These are phyloP conservation scores for Spodoptera picta DNA, from an alignment of 2,888 invertebrate genomes.

Conservation along the genomic window DNA sequence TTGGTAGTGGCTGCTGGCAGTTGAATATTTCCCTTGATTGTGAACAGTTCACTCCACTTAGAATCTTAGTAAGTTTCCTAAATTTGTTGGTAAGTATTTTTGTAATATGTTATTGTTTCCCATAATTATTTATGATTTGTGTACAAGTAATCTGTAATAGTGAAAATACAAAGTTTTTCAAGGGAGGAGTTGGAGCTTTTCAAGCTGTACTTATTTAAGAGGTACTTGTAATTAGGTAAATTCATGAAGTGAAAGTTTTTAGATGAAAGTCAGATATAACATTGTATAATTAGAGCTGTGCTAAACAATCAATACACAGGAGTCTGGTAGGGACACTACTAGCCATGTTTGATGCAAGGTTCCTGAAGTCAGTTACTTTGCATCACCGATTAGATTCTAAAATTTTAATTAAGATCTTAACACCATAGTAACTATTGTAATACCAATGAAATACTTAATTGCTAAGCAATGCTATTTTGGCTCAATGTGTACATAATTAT, in stretches of 20 bases:
- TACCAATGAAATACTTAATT: background rate
- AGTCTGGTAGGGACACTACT: too few relatives aligned
- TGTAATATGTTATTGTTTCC: background rate
- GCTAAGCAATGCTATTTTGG: background rate
- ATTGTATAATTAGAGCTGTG: too few relatives aligned
- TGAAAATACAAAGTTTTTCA: background rate
- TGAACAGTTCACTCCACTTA: background rate
- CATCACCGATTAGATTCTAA: too few relatives aligned
- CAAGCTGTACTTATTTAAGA: too few relatives aligned
- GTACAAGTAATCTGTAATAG: background rate
- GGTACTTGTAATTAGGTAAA: too few relatives aligned
- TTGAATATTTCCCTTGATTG: background rate
- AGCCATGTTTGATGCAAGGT: too few relatives aligned
- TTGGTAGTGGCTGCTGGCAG: constrained; percentile 3
- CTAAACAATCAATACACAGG: too few relatives aligned
- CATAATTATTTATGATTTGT: too few relatives aligned
- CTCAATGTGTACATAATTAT: background rate
- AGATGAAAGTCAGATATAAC: too few relatives aligned
- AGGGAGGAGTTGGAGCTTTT: too few relatives aligned
- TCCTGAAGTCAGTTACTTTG: too few relatives aligned
- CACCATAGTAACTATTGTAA: background rate
- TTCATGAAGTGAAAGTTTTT: too few relatives aligned
- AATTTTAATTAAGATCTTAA: background rate
- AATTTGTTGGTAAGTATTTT: constrained; percentile 23
- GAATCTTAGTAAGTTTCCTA: background rate